Evolutionary conservation across 2,888 invertebrate genomes (phyloP), one percentile per base, ranked within the genome.

Genomic region (Tipula confusa): DNA sequence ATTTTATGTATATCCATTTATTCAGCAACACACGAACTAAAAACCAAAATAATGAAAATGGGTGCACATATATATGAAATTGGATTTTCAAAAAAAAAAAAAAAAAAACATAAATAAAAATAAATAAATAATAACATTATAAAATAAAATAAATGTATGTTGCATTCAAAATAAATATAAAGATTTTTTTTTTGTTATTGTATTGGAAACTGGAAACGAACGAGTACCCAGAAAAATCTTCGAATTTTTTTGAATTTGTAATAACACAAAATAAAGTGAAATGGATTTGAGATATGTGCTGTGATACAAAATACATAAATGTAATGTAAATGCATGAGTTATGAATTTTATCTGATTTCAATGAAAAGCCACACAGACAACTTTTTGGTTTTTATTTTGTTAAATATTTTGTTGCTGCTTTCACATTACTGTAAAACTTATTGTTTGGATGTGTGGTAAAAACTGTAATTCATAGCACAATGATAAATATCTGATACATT

Each of bases 261-360:
- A 64, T 64, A 64, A 9, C 18, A 64, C 18, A 64, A 64, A 13
- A 64, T 64, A 15, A 64, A 64, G 64, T 64, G 64, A 64, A 64
- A 64, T 64, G 64, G 64, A 64, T 64, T 64, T 64, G 18, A 64
- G 64, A 64, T 64, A 64, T 64, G 64, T 64, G 64, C 64, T 64
- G 64, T 64, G 64, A 64, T 64, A 24, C 64, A 64, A 18, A 64
- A 64, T n/a, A 24, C 9, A 24, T 24, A 24, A 64, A 24, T 64
- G 64, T 64, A 64, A 24, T 64, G 64, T 64, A 64, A 64, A 64
- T 64, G 24, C 64, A 64, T 64, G 64, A 64, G 18, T 64, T 64
- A 64, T 64, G 64, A 64, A 64, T 64, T 64, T 24, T 64, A 64
- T 64, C 64, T 64, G 64, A 64, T 64, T 24, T 64, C 64, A 64